Percentiles rank a stretch among this genome's conserved stretches.
Conservation (phyloP, 2,113 vertebrate species). For the Urocolius indicus region DNA sequence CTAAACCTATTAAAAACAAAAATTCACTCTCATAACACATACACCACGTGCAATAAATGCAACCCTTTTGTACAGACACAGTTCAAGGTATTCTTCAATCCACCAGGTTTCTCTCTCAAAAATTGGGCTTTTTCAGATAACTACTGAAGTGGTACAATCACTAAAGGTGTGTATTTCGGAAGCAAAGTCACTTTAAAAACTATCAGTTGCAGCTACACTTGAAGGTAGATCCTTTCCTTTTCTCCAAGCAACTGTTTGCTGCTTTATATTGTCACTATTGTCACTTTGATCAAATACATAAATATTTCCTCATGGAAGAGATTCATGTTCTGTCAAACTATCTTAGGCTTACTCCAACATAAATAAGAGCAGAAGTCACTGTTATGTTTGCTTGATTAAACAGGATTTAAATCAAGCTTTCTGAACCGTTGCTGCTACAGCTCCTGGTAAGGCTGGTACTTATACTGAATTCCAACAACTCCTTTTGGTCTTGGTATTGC, state of each 20-base stretch:
- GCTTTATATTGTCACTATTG: neutral
- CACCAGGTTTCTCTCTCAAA: neutral
- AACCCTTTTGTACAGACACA: neutral
- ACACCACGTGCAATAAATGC: neutral
- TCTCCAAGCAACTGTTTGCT: neutral
- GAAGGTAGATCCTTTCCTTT: neutral
- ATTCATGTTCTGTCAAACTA: neutral
- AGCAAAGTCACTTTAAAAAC: neutral
- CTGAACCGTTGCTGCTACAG: neutral
- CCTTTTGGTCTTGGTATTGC: neutral
- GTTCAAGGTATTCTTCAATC: neutral
- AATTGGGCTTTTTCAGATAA: neutral
- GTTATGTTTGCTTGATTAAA: neutral
- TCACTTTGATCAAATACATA: fast-evolving
- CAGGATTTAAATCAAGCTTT: neutral
- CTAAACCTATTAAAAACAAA: neutral
- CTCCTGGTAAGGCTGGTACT: neutral
- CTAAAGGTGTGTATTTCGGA: neutral
- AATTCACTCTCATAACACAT: neutral
- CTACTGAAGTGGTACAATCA: neutral
- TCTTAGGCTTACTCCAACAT: neutral
- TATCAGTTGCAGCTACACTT: neutral
- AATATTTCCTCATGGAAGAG: neutral
- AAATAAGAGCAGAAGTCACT: slow-evolving; percentile 18
- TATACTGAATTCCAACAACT: neutral